Evolutionary conservation across 2,797 vertebrate species (phyloP).

Genomic region (Eleutherodactylus coqui): DNA sequence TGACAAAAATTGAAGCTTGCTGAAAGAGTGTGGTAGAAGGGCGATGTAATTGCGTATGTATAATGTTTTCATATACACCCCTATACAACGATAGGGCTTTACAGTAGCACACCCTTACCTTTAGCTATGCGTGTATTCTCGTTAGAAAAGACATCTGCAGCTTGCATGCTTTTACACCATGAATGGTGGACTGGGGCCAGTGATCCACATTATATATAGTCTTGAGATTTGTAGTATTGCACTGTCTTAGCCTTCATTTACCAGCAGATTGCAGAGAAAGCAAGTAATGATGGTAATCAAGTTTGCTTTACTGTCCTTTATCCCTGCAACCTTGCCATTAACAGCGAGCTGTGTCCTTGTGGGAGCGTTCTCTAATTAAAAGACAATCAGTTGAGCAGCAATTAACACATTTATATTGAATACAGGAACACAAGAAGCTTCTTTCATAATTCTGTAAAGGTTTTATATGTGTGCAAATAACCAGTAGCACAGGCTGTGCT

Average conservation of each 20-base stretch:
- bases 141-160: neutral
- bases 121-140: too few species aligned
- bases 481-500: neutral
- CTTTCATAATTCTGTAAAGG: neutral
- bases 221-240: neutral
- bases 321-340: constrained; percentile 28
- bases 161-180: neutral
- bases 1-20: too few species aligned
- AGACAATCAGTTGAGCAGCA: constrained; percentile 49
- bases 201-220: neutral
- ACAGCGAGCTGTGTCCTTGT: constrained; percentile 19
- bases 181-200: neutral
- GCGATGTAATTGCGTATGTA: too few species aligned
- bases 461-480: neutral
- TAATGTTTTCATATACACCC: too few species aligned
- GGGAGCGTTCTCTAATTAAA: constrained; percentile 45
- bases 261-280: constrained; percentile 14
- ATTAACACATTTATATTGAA: constrained; percentile 48
- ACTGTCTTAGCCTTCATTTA: neutral
- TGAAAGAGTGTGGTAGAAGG: too few species aligned
- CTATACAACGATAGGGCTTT: too few species aligned
- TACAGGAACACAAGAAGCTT: neutral
- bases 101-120: too few species aligned
- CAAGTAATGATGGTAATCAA: constrained; percentile 23
- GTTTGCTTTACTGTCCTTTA: constrained; percentile 32